Evolutionary conservation across 2,797 vertebrate species (phyloP).

Genomic region (Falco berigora): DNA sequence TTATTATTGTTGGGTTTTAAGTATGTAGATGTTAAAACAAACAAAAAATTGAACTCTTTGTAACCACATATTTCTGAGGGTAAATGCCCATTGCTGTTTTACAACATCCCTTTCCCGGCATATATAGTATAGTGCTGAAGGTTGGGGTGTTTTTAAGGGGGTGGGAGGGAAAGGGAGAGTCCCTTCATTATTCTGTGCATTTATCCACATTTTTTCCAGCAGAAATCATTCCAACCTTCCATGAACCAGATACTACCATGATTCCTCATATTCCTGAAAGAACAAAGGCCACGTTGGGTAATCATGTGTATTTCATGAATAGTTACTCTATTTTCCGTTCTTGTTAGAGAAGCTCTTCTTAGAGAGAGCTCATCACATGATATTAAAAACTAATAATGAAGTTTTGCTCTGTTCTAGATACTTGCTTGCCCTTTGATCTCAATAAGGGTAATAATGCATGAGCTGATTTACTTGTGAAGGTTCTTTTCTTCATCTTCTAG

Average conservation of each 20-base stretch:
- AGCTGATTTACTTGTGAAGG: not conserved
- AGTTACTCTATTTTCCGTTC: not conserved
- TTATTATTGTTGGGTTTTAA: not conserved
- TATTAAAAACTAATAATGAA: not conserved
- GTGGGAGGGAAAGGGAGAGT: not conserved
- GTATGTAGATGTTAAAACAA: not conserved
- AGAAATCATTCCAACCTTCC: conserved; percentile 54
- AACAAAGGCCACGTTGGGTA: conserved; percentile 71
- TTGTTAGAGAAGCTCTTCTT: not conserved
- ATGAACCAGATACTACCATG: conserved; percentile 55
- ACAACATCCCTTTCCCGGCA: not conserved
- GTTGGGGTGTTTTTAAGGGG: not conserved
- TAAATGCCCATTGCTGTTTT: not conserved
- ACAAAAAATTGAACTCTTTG: not conserved
- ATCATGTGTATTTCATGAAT: conserved; percentile 12
- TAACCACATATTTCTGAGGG: not conserved
- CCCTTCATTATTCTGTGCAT: not conserved
- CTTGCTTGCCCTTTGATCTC: not conserved
- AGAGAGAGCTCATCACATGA: not conserved
- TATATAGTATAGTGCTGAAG: not conserved
- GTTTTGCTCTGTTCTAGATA: not conserved
- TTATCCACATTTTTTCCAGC: conserved; percentile 14
- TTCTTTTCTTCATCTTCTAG: not conserved
- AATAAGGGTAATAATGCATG: not conserved
- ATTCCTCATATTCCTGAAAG: conserved; percentile 56